Conservation (phyloP, 1,140 invertebrate species). For the Lasioglossum albipes region DNA sequence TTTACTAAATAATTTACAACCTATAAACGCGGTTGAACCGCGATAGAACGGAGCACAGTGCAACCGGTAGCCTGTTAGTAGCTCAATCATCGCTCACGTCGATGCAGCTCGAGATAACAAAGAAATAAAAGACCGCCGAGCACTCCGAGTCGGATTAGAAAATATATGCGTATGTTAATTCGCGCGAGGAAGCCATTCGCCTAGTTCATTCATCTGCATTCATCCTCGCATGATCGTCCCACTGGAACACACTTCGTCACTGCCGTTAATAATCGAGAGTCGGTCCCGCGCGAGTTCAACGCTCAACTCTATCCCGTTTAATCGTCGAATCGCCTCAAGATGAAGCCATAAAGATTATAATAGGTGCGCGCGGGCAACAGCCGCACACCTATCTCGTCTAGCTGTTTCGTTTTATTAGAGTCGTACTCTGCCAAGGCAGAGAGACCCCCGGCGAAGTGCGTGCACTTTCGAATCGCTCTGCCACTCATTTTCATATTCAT, state of each 20-base stretch:
- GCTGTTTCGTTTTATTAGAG: conserved; percentile 20
- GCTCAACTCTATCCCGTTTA: conserved; percentile 37
- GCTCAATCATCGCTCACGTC: neutral
- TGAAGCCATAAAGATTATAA: conserved; percentile 58
- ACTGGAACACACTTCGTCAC: conserved; percentile 8
- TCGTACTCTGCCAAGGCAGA: neutral
- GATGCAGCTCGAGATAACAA: neutral
- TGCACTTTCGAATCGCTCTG: conserved; percentile 42
- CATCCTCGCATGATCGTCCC: neutral
- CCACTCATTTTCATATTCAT: conserved; percentile 61
- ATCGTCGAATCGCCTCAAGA: conserved; percentile 45
- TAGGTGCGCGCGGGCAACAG: conserved; percentile 30
- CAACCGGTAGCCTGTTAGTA: neutral
- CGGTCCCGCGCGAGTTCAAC: conserved; percentile 4
- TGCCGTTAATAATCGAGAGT: conserved; percentile 44
- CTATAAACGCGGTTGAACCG: neutral
- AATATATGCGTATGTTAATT: neutral
- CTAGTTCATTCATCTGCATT: conserved; percentile 3
- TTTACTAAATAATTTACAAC: no score
- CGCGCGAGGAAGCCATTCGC: neutral
- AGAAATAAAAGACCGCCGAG: neutral
- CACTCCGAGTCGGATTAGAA: conserved; percentile 10
- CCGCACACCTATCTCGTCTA: conserved; percentile 25
- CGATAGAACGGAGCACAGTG: neutral
- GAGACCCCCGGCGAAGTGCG: neutral